Evolutionary conservation across 2,113 vertebrate species (phyloP).

Genomic region (Callocephalon fimbriatum): DNA sequence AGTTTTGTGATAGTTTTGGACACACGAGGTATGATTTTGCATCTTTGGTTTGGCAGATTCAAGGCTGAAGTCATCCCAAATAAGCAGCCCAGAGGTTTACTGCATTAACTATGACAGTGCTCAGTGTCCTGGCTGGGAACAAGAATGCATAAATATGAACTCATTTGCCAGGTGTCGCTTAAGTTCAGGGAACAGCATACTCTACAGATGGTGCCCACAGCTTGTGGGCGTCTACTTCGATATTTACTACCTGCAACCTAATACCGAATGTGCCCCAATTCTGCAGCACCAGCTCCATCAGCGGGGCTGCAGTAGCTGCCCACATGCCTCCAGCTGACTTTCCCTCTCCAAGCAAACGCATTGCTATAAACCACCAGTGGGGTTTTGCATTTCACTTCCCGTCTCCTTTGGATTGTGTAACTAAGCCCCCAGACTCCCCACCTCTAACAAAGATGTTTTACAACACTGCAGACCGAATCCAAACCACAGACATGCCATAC

Average conservation of each 20-base stretch:
- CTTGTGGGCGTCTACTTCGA: background rate
- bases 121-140: background rate
- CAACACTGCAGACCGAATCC: background rate
- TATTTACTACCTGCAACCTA: background rate
- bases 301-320: background rate
- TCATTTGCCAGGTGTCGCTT: background rate
- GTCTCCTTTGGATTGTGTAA: conserved; percentile 6
- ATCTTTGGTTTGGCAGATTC: conserved; percentile 40
- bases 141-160: background rate
- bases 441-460: background rate
- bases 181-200: background rate
- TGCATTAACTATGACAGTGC: background rate
- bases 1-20: conserved; percentile 11
- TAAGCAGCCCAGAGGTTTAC: background rate
- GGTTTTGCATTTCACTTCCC: conserved; percentile 5
- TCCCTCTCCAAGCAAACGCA: background rate
- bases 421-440: conserved; percentile 9
- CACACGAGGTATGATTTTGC: background rate
- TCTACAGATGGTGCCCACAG: background rate
- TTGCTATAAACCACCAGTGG: background rate
- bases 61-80: background rate
- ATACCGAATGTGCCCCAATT: accelerated
- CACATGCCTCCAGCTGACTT: accelerated
- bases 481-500: background rate
- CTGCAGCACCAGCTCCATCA: background rate